Evolutionary conservation across 1,140 invertebrate species (phyloP).

Genomic region (Pachypeltis micranthus): DNA sequence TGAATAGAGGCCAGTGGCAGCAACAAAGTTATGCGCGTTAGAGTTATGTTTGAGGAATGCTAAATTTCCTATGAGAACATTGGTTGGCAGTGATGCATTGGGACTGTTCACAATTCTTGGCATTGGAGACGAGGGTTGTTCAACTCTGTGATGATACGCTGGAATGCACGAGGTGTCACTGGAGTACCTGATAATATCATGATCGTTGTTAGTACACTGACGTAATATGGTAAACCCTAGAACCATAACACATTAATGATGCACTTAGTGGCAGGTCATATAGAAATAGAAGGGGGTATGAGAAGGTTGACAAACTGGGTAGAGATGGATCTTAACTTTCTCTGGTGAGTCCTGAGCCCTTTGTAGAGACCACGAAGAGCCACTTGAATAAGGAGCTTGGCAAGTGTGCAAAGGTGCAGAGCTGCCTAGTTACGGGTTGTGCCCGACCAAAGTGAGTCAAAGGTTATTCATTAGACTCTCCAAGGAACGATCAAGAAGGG

Average conservation of each 20-base stretch:
- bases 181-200: not conserved
- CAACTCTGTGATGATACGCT: not conserved
- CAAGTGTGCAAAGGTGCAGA: no score
- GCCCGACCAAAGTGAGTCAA: no score
- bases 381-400: no score
- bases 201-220: not conserved
- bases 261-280: not conserved
- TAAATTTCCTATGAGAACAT: not conserved
- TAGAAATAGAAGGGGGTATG: no score
- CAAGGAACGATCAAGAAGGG: no score
- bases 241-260: not conserved
- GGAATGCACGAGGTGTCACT: not conserved
- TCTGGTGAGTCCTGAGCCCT: no score
- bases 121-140: not conserved
- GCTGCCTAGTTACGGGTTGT: no score
- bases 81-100: not conserved
- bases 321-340: no score
- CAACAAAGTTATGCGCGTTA: not conserved
- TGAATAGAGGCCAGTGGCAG: not conserved
- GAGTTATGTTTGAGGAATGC: not conserved
- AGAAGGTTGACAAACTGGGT: no score
- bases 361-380: no score
- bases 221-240: not conserved
- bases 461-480: no score
- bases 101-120: not conserved